phyloP scores from a whole-genome alignment of 2,888 invertebrate species.

The Campopleginae sp. region DNA sequence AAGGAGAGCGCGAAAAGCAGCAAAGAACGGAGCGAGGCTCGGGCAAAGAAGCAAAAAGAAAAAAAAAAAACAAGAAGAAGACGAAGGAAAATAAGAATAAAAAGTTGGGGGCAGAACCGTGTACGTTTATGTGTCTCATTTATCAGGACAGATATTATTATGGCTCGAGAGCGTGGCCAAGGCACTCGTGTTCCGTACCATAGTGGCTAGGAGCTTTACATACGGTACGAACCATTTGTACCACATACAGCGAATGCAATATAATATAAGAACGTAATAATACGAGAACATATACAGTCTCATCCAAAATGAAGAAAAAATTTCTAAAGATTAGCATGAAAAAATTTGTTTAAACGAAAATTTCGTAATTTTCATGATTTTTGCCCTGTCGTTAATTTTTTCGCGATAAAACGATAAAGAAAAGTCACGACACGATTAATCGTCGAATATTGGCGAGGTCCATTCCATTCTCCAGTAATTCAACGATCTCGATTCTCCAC shows the following conservation, averaged over 20 bases:
- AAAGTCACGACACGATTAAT: neutral
- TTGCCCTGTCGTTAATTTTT: neutral
- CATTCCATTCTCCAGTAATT: neutral
- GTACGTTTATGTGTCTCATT: constrained; percentile 84
- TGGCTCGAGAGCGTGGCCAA: constrained; percentile 75
- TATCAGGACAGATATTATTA: constrained; percentile 84
- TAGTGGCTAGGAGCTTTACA: constrained; percentile 81
- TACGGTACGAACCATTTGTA: constrained; percentile 82
- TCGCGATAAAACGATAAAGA: neutral
- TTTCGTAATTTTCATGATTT: neutral
- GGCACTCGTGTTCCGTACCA: constrained; percentile 72
- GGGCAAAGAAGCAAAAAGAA: constrained; percentile 32
- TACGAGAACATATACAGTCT: constrained; percentile 72
- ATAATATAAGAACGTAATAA: constrained; percentile 83
- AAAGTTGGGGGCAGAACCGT: constrained; percentile 73
- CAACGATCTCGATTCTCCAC: neutral
- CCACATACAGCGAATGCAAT: constrained; percentile 76
- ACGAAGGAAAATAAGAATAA: constrained; percentile 26
- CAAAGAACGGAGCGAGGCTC: constrained; percentile 6
- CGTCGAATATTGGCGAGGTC: neutral
- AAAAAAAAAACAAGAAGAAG: constrained; percentile 31
- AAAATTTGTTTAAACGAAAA: neutral
- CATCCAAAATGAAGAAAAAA: neutral
- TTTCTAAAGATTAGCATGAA: neutral
- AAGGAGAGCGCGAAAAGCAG: constrained; percentile 50